A percentile compares a stretch with the other conserved stretches of the same genome.
Conservation (phyloP, 2,888 invertebrate species). For the Adelphocoris suturalis region DNA sequence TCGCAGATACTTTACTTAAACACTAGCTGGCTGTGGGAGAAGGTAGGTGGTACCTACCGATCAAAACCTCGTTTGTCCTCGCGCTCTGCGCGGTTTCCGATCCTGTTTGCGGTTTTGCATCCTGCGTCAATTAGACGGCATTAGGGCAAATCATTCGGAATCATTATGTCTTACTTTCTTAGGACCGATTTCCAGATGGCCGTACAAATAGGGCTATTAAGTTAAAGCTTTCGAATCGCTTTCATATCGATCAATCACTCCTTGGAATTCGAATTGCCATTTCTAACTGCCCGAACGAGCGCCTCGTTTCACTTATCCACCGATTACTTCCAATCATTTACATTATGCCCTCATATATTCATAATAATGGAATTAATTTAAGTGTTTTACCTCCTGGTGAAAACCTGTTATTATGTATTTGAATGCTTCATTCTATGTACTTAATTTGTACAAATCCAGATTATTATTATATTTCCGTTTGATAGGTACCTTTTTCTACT, state of each 20-base stretch:
- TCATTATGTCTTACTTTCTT: constrained; percentile 25
- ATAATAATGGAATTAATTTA: too few species aligned
- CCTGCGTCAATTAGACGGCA: not conserved
- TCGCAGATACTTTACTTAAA: not conserved
- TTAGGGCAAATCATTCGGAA: constrained; percentile 6
- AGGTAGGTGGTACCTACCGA: not conserved
- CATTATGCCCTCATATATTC: too few species aligned
- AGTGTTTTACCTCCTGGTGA: too few species aligned
- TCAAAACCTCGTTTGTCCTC: not conserved
- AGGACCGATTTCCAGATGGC: not conserved
- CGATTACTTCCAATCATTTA: not conserved
- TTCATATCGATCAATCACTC: constrained; percentile 16
- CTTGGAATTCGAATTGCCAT: not conserved
- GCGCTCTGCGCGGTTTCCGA: not conserved
- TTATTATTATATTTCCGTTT: too few species aligned
- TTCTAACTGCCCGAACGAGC: constrained; percentile 1
- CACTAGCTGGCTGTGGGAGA: not conserved
- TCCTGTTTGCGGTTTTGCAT: not conserved
- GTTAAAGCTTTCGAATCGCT: constrained; percentile 8
- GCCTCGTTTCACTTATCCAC: constrained; percentile 2
- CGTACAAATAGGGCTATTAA: constrained; percentile 3
- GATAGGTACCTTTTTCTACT: too few species aligned
- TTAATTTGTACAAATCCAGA: too few species aligned
- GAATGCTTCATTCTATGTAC: too few species aligned
- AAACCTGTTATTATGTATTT: too few species aligned